These are phyloP conservation scores for Lagopus leucura DNA, from an alignment of 2,113 vertebrate genomes.

Conservation along the genomic window DNA sequence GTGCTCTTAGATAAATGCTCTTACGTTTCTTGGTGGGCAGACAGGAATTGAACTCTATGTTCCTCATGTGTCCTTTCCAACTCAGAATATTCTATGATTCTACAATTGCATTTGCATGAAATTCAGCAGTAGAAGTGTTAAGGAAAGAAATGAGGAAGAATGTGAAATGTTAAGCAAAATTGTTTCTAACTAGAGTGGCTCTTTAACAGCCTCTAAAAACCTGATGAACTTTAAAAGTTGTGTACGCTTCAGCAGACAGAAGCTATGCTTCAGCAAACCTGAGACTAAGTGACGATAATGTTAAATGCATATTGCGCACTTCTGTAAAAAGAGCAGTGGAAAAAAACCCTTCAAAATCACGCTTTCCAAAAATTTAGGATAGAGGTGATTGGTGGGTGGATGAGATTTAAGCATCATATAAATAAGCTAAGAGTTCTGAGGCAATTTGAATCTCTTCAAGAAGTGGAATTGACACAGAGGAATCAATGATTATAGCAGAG, in stretches of 20 bases:
- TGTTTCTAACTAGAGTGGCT: neutral
- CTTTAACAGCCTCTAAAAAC: slow-evolving; percentile 10
- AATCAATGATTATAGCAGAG: neutral
- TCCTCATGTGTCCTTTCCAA: neutral
- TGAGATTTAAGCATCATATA: slow-evolving; percentile 60
- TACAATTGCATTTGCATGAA: neutral
- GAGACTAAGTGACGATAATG: slow-evolving; percentile 19
- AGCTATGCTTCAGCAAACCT: slow-evolving; percentile 40
- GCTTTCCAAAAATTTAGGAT: slow-evolving; percentile 54
- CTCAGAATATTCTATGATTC: neutral
- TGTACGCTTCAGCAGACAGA: neutral
- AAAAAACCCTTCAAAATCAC: neutral
- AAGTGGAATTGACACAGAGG: neutral
- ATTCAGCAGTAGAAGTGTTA: neutral
- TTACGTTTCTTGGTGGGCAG: neutral
- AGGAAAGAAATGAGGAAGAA: neutral
- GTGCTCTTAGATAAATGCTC: neutral
- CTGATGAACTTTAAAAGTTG: slow-evolving; percentile 40
- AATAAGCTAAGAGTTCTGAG: slow-evolving; percentile 56
- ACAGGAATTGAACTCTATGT: neutral
- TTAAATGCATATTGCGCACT: slow-evolving; percentile 46
- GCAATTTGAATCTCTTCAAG: slow-evolving; percentile 1
- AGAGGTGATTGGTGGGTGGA: slow-evolving; percentile 59
- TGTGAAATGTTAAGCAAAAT: neutral
- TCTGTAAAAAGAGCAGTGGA: slow-evolving; percentile 31